These are phyloP conservation scores for Etheostoma nigrum DNA, from an alignment of 2,797 vertebrate genomes.

Conservation along the genomic window DNA sequence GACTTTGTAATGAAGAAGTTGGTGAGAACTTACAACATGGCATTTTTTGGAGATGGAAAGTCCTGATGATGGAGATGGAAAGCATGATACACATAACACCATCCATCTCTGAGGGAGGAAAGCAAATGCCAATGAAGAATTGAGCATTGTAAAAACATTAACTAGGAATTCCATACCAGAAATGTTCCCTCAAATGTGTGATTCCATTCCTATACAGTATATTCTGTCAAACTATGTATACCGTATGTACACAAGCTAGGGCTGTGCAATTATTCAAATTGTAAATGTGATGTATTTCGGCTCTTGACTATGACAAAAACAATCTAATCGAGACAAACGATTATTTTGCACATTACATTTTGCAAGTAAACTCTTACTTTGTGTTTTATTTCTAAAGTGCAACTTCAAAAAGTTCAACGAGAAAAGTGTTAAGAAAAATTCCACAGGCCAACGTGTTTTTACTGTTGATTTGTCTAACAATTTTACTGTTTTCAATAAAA, in stretches of 20 bases:
- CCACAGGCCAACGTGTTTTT: no score
- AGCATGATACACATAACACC: slow-evolving; percentile 14
- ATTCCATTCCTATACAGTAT: not conserved
- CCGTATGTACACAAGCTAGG: not conserved
- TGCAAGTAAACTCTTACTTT: no score
- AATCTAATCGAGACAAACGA: no score
- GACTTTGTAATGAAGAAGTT: slow-evolving; percentile 34
- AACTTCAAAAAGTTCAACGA: no score
- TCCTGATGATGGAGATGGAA: not conserved
- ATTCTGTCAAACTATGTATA: not conserved
- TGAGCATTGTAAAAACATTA: slow-evolving; percentile 1
- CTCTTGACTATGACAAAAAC: no score
- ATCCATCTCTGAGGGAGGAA: not conserved
- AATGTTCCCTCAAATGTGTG: not conserved
- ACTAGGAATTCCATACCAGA: not conserved
- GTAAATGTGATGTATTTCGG: no score
- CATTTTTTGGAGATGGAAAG: slow-evolving; percentile 16
- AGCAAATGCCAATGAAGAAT: not conserved
- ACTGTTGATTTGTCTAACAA: no score
- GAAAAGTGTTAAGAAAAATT: no score
- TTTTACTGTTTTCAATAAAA: no score
- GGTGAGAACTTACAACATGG: slow-evolving; percentile 19
- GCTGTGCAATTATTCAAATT: no score
- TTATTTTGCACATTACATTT: no score
- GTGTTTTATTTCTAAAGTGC: no score